Base-by-base conservation (phyloP, 2,113 vertebrate genomes). In the Myiagra hebetior region DNA sequence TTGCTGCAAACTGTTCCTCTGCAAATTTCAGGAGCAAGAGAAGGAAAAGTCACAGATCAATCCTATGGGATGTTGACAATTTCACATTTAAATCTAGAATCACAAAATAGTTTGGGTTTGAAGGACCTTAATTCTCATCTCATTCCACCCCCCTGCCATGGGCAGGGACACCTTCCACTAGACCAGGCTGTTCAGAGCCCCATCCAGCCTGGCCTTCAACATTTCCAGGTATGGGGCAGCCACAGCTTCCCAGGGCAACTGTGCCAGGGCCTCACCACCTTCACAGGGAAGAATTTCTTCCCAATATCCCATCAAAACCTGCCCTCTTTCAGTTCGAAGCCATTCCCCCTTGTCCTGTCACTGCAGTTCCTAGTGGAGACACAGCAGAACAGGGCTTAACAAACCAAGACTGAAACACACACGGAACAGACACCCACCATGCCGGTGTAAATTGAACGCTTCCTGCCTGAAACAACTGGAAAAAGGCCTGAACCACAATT, bases 381-480 rank as follows among this genome's bases (percentile, higher is more conserved):
- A 19, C 19, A 53, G 20, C 6, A 85, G 15, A 35, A 56, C 24
- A 5, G 2, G 10, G 10, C 15, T 57, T 24, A 10, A 30, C 49
- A 75, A 70, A 7, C 4, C 57, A 41, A n/a, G 30, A 64, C 49
- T 4, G 3, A 53, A 91, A 64, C 27, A 26, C 4, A 6, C 11
- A 3, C 1, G 2, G 10, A 64, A 20, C 41, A 55, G 18, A 33
- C 26, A 30, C 7, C 3, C 46, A 19, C 13, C 5, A 1, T 0
- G 1, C 2, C 7, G 11, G 10, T 3, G 9, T 11, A 23, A 74
- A 59, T 0, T 3, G 8, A 65, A 59, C 9, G 30, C 6, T 1
- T 74, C 14, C 79, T 30, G 42, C 7, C 30, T 17, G 2, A 27
- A 81, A 37, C 7, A 14, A 15, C 7, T 7, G 6, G 11, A 7